These are phyloP conservation scores for Notoglanidium macrostoma DNA, from an alignment of 2,797 vertebrate genomes.

Conservation along the genomic window DNA sequence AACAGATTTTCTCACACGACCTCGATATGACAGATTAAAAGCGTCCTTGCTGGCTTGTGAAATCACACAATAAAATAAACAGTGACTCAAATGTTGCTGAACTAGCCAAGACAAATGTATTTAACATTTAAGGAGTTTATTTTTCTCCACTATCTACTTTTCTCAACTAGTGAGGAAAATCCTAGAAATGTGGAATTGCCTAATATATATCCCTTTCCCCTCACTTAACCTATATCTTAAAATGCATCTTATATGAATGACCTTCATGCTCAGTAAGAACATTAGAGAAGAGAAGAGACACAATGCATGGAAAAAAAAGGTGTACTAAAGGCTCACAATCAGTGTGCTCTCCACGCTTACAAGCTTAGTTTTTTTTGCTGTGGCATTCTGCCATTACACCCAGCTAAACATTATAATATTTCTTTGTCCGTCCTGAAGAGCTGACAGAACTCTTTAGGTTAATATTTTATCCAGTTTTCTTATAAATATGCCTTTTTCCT, in stretches of 20 bases:
- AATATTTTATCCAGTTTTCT: conserved; percentile 59
- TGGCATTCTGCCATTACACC: conserved; percentile 21
- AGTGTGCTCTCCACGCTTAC: background rate
- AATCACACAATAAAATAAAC: conserved; percentile 49
- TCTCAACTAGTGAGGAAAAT: conserved; percentile 10
- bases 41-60: conserved; percentile 46
- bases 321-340: background rate
- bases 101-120: conserved; percentile 31
- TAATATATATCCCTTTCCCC: background rate
- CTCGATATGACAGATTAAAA: conserved; percentile 49
- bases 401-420: conserved; percentile 52
- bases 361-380: conserved; percentile 36
- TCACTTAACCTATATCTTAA: background rate
- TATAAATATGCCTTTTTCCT: conserved; percentile 17
- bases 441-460: conserved; percentile 54
- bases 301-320: background rate
- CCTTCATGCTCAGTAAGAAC: background rate
- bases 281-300: background rate
- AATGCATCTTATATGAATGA: background rate
- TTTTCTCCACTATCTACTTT: conserved; percentile 22
- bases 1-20: conserved; percentile 42
- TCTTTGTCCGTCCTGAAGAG: conserved; percentile 59
- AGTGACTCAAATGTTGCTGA: conserved; percentile 3
- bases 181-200: background rate
- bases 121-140: conserved; percentile 25